phyloP scores from a whole-genome alignment of 2,888 invertebrate genomes.

The Thera obeliscata region DNA sequence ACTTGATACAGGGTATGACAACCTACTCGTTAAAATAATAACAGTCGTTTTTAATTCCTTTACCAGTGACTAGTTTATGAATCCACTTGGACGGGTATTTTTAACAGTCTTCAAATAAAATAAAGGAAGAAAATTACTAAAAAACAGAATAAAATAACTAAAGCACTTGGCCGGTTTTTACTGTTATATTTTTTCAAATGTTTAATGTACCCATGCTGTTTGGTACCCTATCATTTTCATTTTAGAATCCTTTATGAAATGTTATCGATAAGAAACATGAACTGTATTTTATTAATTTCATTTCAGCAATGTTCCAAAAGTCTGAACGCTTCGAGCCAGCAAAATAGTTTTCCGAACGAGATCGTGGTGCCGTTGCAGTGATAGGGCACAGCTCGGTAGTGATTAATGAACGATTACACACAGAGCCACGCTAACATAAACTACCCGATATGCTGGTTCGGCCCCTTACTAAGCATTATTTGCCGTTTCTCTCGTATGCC shows the following conservation, averaged over 20 bases:
- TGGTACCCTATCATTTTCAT: no score
- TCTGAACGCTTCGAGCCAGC: conserved; percentile 79
- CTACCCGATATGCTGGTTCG: conserved; percentile 66
- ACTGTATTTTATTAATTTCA: conserved; percentile 21
- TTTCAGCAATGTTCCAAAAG: conserved; percentile 83
- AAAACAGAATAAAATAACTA: no score
- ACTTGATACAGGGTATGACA: conserved; percentile 36
- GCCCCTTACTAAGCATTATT: conserved; percentile 41
- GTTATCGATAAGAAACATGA: not conserved
- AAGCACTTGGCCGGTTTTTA: no score
- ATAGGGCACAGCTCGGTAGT: conserved; percentile 72
- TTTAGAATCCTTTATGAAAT: no score
- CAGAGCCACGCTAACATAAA: conserved; percentile 65
- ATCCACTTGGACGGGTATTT: no score
- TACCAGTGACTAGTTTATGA: no score
- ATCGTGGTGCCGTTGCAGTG: conserved; percentile 82
- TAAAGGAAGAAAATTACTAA: no score
- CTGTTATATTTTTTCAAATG: no score
- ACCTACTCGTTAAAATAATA: not conserved
- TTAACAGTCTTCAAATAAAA: no score
- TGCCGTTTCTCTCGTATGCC: conserved; percentile 3
- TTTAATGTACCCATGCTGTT: no score
- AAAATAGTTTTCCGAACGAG: conserved; percentile 82
- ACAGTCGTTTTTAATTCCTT: not conserved
- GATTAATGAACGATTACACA: conserved; percentile 75